Evolutionary conservation across 2,888 invertebrate genomes (phyloP), one percentile per base, ranked within the genome.

Genomic region (Drosophila colorata): DNA sequence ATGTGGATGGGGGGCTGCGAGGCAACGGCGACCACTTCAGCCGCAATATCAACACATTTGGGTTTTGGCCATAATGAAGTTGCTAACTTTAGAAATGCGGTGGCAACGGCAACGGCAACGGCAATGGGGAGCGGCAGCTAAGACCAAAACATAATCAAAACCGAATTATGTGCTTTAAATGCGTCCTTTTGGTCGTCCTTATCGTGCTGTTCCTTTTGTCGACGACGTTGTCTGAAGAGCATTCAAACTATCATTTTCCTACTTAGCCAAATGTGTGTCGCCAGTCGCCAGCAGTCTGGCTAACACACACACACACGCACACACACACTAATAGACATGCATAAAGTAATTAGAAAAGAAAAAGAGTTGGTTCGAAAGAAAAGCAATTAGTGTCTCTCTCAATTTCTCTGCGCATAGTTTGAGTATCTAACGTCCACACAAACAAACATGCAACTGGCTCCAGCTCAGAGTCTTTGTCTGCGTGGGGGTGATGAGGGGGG

Each of bases 341-440:
- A 79, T 79, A 66, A 68, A 86, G 88, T 83, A 83, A 83, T 83
- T 88, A 86, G 88, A 84, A 84, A 88, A 83, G 88, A 84, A 88
- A 78, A 81, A 78, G 81, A 81, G 81, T 81, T 81, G 75, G 35
- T 63, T 79, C 74, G 56, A 88, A 86, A 87, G 86, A 87, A 87
- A 87, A 87, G 86, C 86, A 87, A 87, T 87, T 87, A 87, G 89
- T 87, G 86, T 87, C 86, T 87, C 87, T 89, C 88, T 87, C 87
- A 84, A 88, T 87, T 86, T 83, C 89, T 80, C 61, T 70, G 73
- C 69, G 61, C 75, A 75, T 79, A 80, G 80, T 79, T 79, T 69
- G 76, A 74, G 75, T 63, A 80, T 79, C 84, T 72, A 56, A 25
- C 61, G 69, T 40, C 56, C 57, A 74, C 60, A 70, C 74, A 87